Evolutionary conservation across 1,140 invertebrate species (phyloP).

Genomic region (Sipha flava): DNA sequence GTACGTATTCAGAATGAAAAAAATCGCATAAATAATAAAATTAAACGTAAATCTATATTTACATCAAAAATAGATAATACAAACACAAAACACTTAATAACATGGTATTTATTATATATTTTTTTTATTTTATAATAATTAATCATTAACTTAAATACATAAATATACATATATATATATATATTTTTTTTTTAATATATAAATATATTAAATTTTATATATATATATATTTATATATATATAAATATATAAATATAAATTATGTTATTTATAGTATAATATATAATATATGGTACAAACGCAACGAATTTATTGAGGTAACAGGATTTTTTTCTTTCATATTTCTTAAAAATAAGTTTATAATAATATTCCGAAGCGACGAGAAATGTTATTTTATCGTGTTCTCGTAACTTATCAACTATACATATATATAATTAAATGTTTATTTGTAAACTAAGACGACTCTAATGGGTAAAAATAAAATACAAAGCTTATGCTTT

Average conservation of each 20-base stretch:
- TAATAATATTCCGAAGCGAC: constrained; percentile 1
- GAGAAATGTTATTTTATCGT: background rate
- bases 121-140: constrained; percentile 10
- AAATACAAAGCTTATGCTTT: constrained; percentile 20
- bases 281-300: constrained; percentile 29
- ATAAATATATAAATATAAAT: no score
- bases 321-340: constrained; percentile 28
- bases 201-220: background rate
- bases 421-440: background rate
- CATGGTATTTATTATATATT: constrained; percentile 25
- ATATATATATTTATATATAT: background rate
- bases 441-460: background rate
- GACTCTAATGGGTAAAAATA: constrained; percentile 17
- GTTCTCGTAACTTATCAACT: background rate
- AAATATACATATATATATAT: background rate
- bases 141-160: constrained; percentile 10
- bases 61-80: constrained; percentile 33
- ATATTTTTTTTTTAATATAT: background rate
- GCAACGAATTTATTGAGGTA: constrained; percentile 31
- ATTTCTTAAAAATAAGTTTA: constrained; percentile 17
- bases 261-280: no score
- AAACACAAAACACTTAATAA: constrained; percentile 32
- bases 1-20: background rate
- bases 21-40: constrained; percentile 27
- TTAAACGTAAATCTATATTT: constrained; percentile 29